Evolutionary conservation across 2,888 invertebrate species (phyloP).

Genomic region (Emmelina monodactyla): DNA sequence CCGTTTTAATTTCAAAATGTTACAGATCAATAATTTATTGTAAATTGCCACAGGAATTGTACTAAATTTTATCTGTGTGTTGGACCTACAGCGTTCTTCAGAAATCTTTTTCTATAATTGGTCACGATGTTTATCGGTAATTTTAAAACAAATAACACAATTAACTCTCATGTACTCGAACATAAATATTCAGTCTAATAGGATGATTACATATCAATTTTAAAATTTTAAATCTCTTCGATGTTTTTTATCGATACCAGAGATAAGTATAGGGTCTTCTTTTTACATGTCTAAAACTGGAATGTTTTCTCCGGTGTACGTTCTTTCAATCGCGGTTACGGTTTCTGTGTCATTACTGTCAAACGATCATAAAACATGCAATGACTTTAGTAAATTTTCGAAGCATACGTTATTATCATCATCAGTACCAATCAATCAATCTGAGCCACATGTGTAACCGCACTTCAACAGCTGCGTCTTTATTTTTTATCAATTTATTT

Average conservation of each 20-base stretch:
- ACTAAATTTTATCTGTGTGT: not conserved
- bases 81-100: too few relatives aligned
- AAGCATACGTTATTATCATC: slow-evolving; percentile 43
- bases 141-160: not conserved
- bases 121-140: too few relatives aligned
- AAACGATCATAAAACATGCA: slow-evolving; percentile 36
- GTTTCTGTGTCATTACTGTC: slow-evolving; percentile 44
- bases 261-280: slow-evolving; percentile 18
- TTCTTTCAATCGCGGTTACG: slow-evolving; percentile 31
- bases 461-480: slow-evolving; percentile 33
- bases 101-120: too few relatives aligned
- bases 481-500: not conserved
- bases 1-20: not conserved
- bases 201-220: slow-evolving; percentile 22
- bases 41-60: not conserved
- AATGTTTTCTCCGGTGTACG: slow-evolving; percentile 37
- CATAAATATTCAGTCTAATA: slow-evolving; percentile 10
- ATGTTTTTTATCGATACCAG: slow-evolving; percentile 20
- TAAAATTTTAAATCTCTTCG: slow-evolving; percentile 21
- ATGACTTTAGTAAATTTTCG: slow-evolving; percentile 30
- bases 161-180: not conserved
- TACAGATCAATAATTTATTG: not conserved
- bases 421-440: slow-evolving; percentile 31
- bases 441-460: slow-evolving; percentile 54
- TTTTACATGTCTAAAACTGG: slow-evolving; percentile 24